A percentile compares a stretch with the other conserved stretches of the same genome.
phyloP scores from a whole-genome alignment of 2,113 vertebrate species.

The Platycercus adscitus region DNA sequence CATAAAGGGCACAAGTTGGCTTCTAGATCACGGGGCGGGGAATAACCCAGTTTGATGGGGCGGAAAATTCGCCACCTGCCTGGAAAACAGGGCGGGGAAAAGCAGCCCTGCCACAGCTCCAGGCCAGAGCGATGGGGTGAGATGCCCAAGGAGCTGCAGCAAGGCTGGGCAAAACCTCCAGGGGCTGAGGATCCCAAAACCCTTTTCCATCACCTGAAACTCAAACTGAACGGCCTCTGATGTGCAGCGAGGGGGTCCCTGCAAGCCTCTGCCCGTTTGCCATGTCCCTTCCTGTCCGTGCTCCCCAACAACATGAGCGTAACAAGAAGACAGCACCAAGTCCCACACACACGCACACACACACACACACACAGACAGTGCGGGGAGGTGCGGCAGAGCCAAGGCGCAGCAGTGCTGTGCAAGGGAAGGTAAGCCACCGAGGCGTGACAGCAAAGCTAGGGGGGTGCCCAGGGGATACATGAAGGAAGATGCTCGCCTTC shows the following conservation, averaged over 20 bases:
- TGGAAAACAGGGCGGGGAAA: not conserved
- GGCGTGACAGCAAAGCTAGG: not conserved
- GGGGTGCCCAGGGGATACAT: not conserved
- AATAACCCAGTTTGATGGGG: not conserved
- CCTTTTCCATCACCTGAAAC: not conserved
- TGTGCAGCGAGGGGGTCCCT: not conserved
- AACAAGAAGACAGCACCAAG: constrained; percentile 21
- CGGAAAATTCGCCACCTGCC: not conserved
- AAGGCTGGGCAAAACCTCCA: not conserved
- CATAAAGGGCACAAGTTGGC: not conserved
- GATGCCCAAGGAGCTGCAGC: not conserved
- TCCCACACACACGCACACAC: not conserved
- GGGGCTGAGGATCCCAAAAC: not conserved
- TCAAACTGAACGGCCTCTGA: not conserved
- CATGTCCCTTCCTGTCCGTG: not conserved
- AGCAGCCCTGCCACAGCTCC: not conserved
- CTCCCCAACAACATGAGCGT: not conserved
- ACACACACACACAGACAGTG: not conserved
- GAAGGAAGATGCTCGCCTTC: not conserved
- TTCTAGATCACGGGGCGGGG: not conserved
- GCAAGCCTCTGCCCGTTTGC: not conserved
- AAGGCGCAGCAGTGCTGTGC: constrained; percentile 5
- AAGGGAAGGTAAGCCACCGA: not conserved
- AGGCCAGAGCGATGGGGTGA: not conserved
- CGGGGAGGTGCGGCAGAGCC: not conserved